Evolutionary conservation across 2,797 vertebrate species (phyloP).

Genomic region (Buceros bicornis): DNA sequence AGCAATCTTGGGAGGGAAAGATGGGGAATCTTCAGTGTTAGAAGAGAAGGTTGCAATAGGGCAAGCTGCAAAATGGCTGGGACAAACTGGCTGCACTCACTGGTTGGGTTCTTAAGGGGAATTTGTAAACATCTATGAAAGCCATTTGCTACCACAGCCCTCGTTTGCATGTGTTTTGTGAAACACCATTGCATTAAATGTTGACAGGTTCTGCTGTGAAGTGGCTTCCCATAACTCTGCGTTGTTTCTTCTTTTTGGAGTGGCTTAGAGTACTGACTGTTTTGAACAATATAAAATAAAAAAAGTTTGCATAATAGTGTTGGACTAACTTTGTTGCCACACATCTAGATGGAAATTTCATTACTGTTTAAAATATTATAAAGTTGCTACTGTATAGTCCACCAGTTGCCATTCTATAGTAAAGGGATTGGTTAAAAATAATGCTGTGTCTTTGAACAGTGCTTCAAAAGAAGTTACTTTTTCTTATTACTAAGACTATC

Average conservation of each 20-base stretch:
- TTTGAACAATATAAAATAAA: neutral
- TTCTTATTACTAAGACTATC: neutral
- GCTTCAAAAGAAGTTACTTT: neutral
- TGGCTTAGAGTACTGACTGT: neutral
- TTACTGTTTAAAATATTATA: neutral
- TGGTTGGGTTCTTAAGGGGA: neutral
- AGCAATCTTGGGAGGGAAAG: neutral
- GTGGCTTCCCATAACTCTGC: neutral
- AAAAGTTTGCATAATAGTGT: neutral
- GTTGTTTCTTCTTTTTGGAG: neutral
- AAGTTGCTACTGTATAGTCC: neutral
- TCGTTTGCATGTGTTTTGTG: neutral
- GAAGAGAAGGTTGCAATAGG: neutral
- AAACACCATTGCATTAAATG: neutral
- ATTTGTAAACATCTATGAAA: neutral
- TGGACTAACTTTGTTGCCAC: neutral
- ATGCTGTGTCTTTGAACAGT: neutral
- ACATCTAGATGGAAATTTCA: neutral
- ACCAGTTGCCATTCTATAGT: neutral
- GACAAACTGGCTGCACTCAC: neutral
- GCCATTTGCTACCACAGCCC: neutral
- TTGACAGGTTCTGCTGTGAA: neutral
- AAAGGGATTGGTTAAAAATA: neutral
- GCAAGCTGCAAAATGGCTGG: neutral
- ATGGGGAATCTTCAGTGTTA: neutral